Evolutionary conservation across 1,140 invertebrate species (phyloP), one percentile per base, ranked within the genome.

Genomic region (Brachionus calyciflorus): DNA sequence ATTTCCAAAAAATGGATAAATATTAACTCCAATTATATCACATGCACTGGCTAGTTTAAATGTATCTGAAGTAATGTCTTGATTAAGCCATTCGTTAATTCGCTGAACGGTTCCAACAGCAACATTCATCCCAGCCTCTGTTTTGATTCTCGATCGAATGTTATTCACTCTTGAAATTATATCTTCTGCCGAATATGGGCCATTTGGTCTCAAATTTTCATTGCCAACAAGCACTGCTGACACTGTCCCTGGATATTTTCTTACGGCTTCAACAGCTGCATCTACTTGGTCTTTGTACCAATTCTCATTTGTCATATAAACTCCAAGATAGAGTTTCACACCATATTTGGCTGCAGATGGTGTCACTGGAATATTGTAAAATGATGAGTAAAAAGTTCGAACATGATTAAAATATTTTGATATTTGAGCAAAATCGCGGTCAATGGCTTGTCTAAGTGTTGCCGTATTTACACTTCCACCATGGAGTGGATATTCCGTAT

Each of bases 121-220:
- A 30, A 55, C 51, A 26, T 30, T 55, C 24, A 3, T 55, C 6
- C 51, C 51, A 55, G 51, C 30, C 51, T 55, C 51, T 55, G 51
- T 17, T 10, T 14, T 55, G 7, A 55, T 55, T 26, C 51, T 55
- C 0, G 51, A 55, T 12, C 51, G 51, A 55, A 55, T 55, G 30
- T 26, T 55, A 26, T 55, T 55, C 3, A 55, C 2, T 55, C 51
- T 55, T 26, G 51, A 55, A 12, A 55, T 55, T 26, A 55, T 55
- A 10, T 55, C 51, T 28, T 55, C n/a, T 55, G 51, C 51, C 7
- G 51, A 55, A 26, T 26, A 55, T 26, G 51, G 51, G 26, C 51
- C 51, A 55, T 55, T 55, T 55, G 51, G 51, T 55, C 51, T 55
- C 24, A 55, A 26, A 55, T 55, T 55, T 26, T 55, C 51, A n/a